A percentile compares a stretch with the other conserved stretches of the same genome.
Evolutionary conservation across 1,140 invertebrate genomes (phyloP).

Genomic region (Hycleus phaleratus): DNA sequence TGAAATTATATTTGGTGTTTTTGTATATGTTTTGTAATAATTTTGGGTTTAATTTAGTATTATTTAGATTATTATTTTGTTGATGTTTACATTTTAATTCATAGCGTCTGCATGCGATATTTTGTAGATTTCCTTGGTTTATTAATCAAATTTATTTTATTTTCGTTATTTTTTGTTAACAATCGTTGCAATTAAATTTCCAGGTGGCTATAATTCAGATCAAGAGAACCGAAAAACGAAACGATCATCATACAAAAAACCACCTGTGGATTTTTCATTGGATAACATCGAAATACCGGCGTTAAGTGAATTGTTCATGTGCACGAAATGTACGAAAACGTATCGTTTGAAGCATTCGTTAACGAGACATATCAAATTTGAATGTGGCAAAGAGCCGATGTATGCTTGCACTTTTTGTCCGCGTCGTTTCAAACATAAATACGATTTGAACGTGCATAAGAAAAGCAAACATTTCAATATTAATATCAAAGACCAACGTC

Average conservation of each 20-base stretch:
- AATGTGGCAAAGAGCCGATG: conserved; percentile 54
- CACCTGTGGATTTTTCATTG: not conserved
- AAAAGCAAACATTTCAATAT: conserved; percentile 25
- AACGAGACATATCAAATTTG: conserved; percentile 56
- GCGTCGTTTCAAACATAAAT: conserved; percentile 38
- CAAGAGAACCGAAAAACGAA: conserved; percentile 8
- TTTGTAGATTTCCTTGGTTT: not conserved
- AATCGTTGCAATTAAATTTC: not conserved
- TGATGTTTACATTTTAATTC: not conserved
- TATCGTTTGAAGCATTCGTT: conserved; percentile 46
- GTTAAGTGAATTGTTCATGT: conserved; percentile 32
- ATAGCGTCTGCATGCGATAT: conserved; percentile 1
- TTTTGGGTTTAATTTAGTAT: not conserved
- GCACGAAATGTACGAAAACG: conserved; percentile 35
- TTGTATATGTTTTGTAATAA: not conserved
- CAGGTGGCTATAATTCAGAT: conserved; percentile 8
- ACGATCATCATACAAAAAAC: not conserved
- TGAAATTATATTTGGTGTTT: not conserved
- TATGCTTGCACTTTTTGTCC: conserved; percentile 35
- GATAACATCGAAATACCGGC: conserved; percentile 3
- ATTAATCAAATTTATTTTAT: not conserved
- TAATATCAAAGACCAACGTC: not conserved
- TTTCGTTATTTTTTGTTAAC: not conserved
- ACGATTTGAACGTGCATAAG: conserved; percentile 36
- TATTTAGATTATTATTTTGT: not conserved